A percentile compares a stretch with the other conserved stretches of the same genome.
Conservation (phyloP, 2,113 vertebrate genomes). For the Phyllostomus hastatus region DNA sequence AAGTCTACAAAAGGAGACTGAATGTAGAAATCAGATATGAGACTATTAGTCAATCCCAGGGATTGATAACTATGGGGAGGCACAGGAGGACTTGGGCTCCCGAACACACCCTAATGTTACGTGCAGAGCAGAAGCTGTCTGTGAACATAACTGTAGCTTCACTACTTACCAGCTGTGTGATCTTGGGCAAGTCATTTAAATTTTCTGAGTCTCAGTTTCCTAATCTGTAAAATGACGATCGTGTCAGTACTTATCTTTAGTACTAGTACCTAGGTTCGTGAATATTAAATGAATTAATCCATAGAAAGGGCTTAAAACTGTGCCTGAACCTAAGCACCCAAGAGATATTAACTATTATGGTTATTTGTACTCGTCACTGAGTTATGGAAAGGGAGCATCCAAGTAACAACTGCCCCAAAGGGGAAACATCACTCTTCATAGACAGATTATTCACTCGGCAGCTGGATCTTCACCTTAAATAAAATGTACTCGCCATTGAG, state of each 20-base stretch:
- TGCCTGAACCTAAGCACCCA: background rate
- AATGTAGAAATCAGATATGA: constrained; percentile 27
- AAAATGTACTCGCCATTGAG: background rate
- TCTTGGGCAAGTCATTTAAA: background rate
- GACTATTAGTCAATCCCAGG: background rate
- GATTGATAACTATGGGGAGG: background rate
- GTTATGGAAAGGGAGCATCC: background rate
- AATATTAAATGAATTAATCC: background rate
- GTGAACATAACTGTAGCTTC: background rate
- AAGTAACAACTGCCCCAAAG: background rate
- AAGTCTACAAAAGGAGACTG: constrained; percentile 43
- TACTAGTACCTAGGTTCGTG: background rate
- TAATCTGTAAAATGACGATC: background rate
- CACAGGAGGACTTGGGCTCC: background rate
- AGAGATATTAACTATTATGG: background rate
- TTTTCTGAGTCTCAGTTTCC: background rate
- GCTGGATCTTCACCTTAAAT: background rate
- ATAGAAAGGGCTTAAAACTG: background rate
- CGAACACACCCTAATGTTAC: no score
- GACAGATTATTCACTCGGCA: background rate
- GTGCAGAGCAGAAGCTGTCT: background rate
- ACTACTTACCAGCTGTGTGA: background rate
- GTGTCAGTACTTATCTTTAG: background rate
- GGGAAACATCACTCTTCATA: background rate
- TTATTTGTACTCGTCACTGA: background rate